Base-by-base conservation (phyloP, 2,797 vertebrate species). In the Holocentrus rufus region DNA sequence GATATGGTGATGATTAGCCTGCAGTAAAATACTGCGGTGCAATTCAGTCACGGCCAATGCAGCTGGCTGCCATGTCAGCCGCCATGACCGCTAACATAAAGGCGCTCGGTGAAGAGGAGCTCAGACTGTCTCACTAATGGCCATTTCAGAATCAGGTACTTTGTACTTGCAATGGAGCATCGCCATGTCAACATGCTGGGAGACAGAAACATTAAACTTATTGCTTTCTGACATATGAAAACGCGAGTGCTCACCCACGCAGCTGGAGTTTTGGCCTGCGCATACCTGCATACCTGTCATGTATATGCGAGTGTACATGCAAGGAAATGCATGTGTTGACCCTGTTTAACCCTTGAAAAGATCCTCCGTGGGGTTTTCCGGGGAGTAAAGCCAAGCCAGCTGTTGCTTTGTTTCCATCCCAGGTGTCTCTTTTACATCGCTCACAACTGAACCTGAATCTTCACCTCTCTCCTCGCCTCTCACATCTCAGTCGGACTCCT, bases 371-470 rank as follows among this genome's bases (percentile, higher is more conserved):
- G 68, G 39, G 77, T 64, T 86, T 5, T 83, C 68, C 17, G 67
- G 60, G 62, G 49, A 76, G 62, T 69, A 87, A 89, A 88, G 73
- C 71, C 80, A 75, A 82, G 69, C 77, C 87, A 89, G 84, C 86
- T 90, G 87, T 74, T 25, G 72, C 82, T 74, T 90, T 80, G 87
- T 90, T 88, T 63, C 53, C 68, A 55, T 80, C 64, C 81, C 85
- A 92, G 82, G 84, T 90, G 86, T 89, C 79, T 90, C 68, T 77
- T 85, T 83, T 83, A 76, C 78, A 72, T 83, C 71, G 61, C 65
- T 80, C 30, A 54, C 68, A 58, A 72, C 42, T 69, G 6, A 63
- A 57, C 31, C 54, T 59, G 15, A 46, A 39, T 65, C n/a, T 5
- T 31, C 23, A 31, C 55, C 25, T 75, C 0, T 34, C 1, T 58